These are phyloP conservation scores for Anthrax anthrax DNA, from an alignment of 2,888 invertebrate genomes.

Conservation along the genomic window DNA sequence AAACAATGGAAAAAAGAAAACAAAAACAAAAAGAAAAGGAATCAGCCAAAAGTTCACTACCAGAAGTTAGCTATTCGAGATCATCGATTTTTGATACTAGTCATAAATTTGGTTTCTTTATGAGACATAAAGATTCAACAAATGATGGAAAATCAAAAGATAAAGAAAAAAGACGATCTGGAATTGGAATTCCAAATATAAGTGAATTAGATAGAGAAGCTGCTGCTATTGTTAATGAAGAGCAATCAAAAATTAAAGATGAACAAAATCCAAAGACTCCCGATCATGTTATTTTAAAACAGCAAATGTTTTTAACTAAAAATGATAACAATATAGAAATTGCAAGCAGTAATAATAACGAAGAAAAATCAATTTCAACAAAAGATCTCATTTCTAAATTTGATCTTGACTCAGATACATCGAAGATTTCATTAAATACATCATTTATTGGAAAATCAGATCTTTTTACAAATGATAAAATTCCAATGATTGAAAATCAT, in stretches of 20 bases:
- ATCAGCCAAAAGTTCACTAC: conserved; percentile 25
- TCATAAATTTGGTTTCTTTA: conserved; percentile 13
- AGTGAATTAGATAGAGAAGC: conserved; percentile 69
- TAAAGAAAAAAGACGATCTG: conserved; percentile 40
- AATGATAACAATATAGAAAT: not conserved
- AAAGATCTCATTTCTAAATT: conserved; percentile 47
- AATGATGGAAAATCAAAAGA: conserved; percentile 14
- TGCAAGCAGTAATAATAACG: not conserved
- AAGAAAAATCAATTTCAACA: conserved; percentile 27
- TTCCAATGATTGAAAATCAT: not conserved
- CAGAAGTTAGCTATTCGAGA: conserved; percentile 42
- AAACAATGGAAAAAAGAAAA: conserved; percentile 23
- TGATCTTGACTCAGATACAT: conserved; percentile 24
- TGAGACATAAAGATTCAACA: conserved; percentile 13
- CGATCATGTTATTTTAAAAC: conserved; percentile 10
- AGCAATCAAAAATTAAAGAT: conserved; percentile 18
- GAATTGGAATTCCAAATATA: conserved; percentile 53
- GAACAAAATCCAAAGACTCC: conserved; percentile 21
- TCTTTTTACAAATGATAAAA: not conserved
- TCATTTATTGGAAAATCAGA: conserved; percentile 11
- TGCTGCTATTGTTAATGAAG: conserved; percentile 41
- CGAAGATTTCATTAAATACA: conserved; percentile 10
- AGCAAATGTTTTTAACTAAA: conserved; percentile 10
- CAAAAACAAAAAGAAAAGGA: conserved; percentile 28
- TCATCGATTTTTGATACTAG: conserved; percentile 35